Conservation (phyloP, 2,797 vertebrate species). For the Dipus sagitta region DNA sequence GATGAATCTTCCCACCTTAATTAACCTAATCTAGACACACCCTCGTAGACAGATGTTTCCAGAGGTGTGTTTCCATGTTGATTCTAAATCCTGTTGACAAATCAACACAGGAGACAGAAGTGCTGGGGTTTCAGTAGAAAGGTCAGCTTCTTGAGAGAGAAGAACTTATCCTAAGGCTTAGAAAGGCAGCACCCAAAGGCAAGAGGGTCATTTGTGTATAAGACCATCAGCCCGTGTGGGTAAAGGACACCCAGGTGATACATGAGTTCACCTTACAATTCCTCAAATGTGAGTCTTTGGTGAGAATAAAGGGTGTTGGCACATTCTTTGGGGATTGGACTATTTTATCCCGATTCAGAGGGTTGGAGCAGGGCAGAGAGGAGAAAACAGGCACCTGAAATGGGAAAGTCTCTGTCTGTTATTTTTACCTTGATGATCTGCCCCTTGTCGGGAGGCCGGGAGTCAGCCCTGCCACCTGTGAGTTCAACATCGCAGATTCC, state of each 20-base stretch:
- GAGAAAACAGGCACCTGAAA: background rate
- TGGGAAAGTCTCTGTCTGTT: background rate
- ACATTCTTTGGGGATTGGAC: background rate
- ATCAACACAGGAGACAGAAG: background rate
- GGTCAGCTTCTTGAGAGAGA: background rate
- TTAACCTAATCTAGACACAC: too few species aligned
- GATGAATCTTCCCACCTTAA: too few species aligned
- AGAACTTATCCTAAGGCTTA: background rate
- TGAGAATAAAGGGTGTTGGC: background rate
- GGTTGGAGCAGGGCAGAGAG: background rate
- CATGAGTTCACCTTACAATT: background rate
- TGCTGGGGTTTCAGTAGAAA: background rate
- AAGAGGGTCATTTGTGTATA: background rate
- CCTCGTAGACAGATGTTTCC: too few species aligned
- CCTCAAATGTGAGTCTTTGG: conserved; percentile 14
- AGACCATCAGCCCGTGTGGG: background rate
- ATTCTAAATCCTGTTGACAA: too few species aligned
- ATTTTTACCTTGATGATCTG: background rate
- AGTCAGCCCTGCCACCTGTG: background rate
- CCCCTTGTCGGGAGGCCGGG: background rate
- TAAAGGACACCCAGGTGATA: too few species aligned
- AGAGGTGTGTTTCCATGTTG: too few species aligned
- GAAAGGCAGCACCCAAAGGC: background rate
- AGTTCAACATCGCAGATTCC: background rate
- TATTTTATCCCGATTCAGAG: conserved; percentile 4